These are phyloP conservation scores for Microhierax caerulescens DNA, from an alignment of 2,797 vertebrate species.

Conservation along the genomic window DNA sequence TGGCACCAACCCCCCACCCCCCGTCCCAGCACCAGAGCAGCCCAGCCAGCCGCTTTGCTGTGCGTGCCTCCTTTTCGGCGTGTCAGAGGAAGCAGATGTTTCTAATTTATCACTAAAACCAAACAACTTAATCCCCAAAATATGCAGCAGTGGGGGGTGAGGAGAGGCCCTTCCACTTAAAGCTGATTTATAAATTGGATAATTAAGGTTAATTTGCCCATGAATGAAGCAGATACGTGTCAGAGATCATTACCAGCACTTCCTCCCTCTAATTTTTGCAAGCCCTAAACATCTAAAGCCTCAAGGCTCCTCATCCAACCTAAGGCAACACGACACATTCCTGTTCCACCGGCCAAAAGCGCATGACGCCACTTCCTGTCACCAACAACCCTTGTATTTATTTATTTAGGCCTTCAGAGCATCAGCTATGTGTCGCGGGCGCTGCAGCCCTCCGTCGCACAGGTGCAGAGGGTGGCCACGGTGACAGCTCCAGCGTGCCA, in stretches of 20 bases:
- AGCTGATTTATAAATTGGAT: constrained; percentile 33
- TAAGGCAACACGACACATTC: background rate
- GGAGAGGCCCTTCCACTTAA: constrained; percentile 7
- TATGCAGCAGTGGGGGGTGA: constrained; percentile 28
- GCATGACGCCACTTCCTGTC: background rate
- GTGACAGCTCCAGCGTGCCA: background rate
- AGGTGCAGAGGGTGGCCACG: background rate
- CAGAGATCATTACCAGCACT: background rate
- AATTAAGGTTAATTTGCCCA: constrained; percentile 42
- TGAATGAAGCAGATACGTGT: constrained; percentile 4
- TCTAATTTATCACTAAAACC: constrained; percentile 42
- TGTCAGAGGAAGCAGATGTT: constrained; percentile 44
- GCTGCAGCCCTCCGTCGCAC: accelerated
- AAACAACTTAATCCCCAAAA: constrained; percentile 66
- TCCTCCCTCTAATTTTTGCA: constrained; percentile 5
- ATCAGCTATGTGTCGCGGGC: background rate
- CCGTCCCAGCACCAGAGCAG: background rate
- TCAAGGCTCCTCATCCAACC: background rate
- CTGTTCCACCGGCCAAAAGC: background rate
- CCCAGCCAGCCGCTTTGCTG: background rate
- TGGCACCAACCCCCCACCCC: background rate
- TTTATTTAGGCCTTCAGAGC: background rate
- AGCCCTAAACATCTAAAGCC: background rate
- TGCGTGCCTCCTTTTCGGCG: background rate
- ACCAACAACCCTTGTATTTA: background rate